Evolutionary conservation across 2,113 vertebrate genomes (phyloP).

Genomic region (Euleptes europaea): DNA sequence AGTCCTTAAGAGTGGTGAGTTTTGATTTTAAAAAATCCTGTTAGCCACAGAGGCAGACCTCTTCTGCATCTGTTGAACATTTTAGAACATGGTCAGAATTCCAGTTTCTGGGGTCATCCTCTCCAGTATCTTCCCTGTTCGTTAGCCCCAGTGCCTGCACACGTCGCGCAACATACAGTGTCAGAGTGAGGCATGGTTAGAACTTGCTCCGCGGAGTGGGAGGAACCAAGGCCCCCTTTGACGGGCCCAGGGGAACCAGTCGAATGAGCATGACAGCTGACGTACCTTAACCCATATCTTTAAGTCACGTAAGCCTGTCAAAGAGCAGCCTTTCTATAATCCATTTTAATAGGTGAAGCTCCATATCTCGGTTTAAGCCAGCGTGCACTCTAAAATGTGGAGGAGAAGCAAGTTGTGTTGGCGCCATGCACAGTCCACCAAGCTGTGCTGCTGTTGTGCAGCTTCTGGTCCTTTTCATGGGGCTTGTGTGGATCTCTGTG

Average conservation of each 20-base stretch:
- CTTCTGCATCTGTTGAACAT: neutral
- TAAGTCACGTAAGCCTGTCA: no score
- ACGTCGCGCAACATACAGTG: no score
- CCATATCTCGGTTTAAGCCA: neutral
- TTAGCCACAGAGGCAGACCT: neutral
- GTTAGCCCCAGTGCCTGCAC: no score
- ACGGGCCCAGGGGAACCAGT: neutral
- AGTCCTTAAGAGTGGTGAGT: neutral
- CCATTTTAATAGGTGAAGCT: conserved; percentile 14
- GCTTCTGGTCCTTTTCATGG: neutral
- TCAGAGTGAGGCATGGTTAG: neutral
- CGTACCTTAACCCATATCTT: neutral
- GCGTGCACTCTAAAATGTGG: no score
- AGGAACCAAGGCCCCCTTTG: neutral
- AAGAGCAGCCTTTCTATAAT: neutral
- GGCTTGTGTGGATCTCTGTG: no score
- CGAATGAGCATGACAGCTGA: neutral
- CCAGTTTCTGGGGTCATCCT: neutral
- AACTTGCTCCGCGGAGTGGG: neutral
- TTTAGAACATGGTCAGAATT: no score
- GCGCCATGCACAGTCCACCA: neutral
- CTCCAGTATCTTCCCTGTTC: neutral
- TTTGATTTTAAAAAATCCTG: neutral
- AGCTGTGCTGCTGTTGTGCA: no score
- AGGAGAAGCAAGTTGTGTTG: neutral